Base-by-base conservation (phyloP, 2,888 invertebrate genomes). In the Machimus rusticus region DNA sequence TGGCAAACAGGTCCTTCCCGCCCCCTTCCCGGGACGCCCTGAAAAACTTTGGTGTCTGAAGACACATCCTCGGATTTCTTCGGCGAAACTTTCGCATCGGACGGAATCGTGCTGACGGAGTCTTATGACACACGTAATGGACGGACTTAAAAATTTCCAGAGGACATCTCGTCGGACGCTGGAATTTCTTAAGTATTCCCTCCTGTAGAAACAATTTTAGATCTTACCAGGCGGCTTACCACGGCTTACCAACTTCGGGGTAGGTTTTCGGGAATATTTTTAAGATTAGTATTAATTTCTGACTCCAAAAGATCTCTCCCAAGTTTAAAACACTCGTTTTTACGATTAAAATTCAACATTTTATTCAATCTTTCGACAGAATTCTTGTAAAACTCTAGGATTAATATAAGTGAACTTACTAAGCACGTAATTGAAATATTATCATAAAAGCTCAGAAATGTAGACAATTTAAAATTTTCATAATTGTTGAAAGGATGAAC, bases 41-140 rank as follows among this genome's bases (percentile, higher is more conserved):
- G 23, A 19, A 39, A 78, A 78, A 78, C 78, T 78, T 78, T 79
- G 43, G 51, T 79, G 51, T 31, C 79, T 66, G 66, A 2, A 51
- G 79, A 79, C 51, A 79, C 79, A 79, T 79, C 79, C 28, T 16
- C 28, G 79, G 31, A 51, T 79, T 19, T 79, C 51, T 46, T 79
- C 23, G 51, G 51, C 5, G 51, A 79, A 79, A 79, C 28, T 79
- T 79, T 46, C 51, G n/a, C 28, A 79, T 79, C 28, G 28, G 31
- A 28, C 14, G 6, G 31, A 37, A 76, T 76, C 66, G 79, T 79
- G 66, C 51, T 79, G 46, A 79, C 46, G 79, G 31, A 76, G 51
- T 79, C 55, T 79, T 79, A 79, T 16, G 28, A 34, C 31, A 79
- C 51, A 79, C 79, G 79, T 79, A 79, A 79, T 79, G 79, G 51